A percentile compares a stretch with the other conserved stretches of the same genome.
These are phyloP conservation scores for Pseudomyrmex dendroicus DNA, from an alignment of 1,140 invertebrate genomes.

Conservation along the genomic window DNA sequence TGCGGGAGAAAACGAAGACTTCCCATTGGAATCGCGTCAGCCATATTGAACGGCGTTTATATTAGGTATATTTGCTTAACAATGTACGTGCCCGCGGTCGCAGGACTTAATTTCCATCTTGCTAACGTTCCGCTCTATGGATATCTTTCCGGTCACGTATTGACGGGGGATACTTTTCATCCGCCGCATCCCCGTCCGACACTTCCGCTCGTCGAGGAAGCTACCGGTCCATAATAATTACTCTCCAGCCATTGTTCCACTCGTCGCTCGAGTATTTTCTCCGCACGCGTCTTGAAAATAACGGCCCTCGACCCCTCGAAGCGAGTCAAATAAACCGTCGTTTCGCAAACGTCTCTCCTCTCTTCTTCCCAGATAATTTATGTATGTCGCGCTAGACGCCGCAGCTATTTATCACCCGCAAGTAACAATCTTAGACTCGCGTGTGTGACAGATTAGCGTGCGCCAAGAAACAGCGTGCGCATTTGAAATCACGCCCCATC, in stretches of 20 bases:
- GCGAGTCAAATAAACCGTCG: constrained; percentile 10
- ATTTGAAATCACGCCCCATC: constrained; percentile 15
- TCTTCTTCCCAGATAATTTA: constrained; percentile 9
- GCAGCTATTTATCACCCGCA: constrained; percentile 21
- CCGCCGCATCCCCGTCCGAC: neutral
- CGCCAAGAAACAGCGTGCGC: constrained; percentile 15
- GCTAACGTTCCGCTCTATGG: neutral
- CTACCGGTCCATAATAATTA: constrained; percentile 33
- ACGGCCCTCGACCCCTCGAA: neutral
- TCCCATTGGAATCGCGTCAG: too few species aligned
- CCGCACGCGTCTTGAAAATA: neutral
- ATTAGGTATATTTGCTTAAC: neutral
- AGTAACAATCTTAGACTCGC: neutral
- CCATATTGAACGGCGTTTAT: too few species aligned
- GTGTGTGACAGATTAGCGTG: constrained; percentile 4
- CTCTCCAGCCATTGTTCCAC: neutral
- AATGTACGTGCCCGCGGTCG: neutral
- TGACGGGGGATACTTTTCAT: neutral
- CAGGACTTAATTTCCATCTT: neutral
- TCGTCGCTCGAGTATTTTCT: neutral
- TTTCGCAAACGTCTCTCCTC: neutral
- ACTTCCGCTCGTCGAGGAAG: constrained; percentile 12
- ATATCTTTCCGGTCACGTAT: constrained; percentile 35
- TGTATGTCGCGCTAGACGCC: neutral
- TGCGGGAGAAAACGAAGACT: too few species aligned